These are phyloP conservation scores for Lithophane leautieri DNA, from an alignment of 2,888 invertebrate species.

Conservation along the genomic window DNA sequence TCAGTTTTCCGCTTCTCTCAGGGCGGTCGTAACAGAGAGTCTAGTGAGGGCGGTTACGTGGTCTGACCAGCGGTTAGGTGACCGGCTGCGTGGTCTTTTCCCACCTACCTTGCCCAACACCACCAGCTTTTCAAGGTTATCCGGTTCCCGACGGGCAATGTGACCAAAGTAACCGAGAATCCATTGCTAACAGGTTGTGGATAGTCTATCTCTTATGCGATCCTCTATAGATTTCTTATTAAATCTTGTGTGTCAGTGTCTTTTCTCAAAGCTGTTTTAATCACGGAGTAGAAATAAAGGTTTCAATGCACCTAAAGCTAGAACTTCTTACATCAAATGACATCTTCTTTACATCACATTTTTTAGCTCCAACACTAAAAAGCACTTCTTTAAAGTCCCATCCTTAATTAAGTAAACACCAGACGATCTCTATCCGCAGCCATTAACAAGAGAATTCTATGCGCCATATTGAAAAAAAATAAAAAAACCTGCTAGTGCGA, in stretches of 20 bases:
- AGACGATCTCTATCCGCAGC: slow-evolving; percentile 38
- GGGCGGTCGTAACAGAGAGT: too few species aligned
- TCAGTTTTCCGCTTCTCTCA: too few species aligned
- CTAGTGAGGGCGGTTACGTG: too few species aligned
- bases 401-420: slow-evolving; percentile 56
- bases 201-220: too few species aligned
- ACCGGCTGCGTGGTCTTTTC: too few species aligned
- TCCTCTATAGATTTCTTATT: not conserved
- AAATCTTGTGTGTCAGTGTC: not conserved
- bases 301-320: not conserved
- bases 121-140: too few species aligned
- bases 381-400: not conserved
- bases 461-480: slow-evolving; percentile 65
- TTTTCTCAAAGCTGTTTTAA: not conserved
- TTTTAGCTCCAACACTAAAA: slow-evolving; percentile 9
- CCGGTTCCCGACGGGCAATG: too few species aligned
- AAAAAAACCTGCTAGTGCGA: slow-evolving; percentile 52
- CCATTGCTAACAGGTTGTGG: too few species aligned
- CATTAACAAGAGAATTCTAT: slow-evolving; percentile 60
- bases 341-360: not conserved
- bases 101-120: too few species aligned
- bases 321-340: not conserved
- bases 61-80: too few species aligned
- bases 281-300: not conserved
- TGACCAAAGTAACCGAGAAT: too few species aligned